Evolutionary conservation across 1,140 invertebrate genomes (phyloP).

Genomic region (Solenopsis invicta): DNA sequence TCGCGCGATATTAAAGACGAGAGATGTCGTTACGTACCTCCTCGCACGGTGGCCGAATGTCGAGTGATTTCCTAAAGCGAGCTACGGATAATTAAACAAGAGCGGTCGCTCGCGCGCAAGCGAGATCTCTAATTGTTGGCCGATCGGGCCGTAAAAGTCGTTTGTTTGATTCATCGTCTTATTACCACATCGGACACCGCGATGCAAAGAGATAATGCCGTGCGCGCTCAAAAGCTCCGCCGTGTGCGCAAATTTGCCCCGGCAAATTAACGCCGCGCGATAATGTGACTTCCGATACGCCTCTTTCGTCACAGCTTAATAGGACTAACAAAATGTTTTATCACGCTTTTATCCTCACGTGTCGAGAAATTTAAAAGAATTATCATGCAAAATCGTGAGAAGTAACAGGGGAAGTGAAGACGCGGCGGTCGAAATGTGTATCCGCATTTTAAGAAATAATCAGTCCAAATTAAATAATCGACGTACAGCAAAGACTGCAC

Average conservation of each 20-base stretch:
- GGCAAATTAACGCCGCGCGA: slow-evolving; percentile 38
- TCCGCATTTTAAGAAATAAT: background rate
- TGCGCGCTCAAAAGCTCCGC: slow-evolving; percentile 61
- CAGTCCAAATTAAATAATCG: background rate
- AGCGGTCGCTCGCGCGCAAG: background rate
- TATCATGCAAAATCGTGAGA: background rate
- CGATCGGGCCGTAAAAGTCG: slow-evolving; percentile 62
- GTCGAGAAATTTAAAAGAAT: background rate
- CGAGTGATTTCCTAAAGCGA: slow-evolving; percentile 34
- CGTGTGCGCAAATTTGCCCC: slow-evolving; percentile 57
- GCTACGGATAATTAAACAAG: slow-evolving; percentile 58
- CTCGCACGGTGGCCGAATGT: background rate
- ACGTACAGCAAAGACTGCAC: background rate
- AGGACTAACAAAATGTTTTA: slow-evolving; percentile 10
- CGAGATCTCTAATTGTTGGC: slow-evolving; percentile 40
- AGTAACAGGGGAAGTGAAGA: background rate
- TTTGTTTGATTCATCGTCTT: slow-evolving; percentile 65
- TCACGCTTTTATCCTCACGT: background rate
- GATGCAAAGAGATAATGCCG: slow-evolving; percentile 61
- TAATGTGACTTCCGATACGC: slow-evolving; percentile 36
- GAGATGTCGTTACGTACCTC: slow-evolving; percentile 65
- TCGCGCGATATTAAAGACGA: slow-evolving; percentile 1
- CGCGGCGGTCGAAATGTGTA: background rate
- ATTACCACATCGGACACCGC: slow-evolving; percentile 37
- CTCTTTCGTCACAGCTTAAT: slow-evolving; percentile 21